Percentiles rank a stretch among this genome's conserved stretches.
phyloP scores from a whole-genome alignment of 2,797 vertebrate species.

The Argyrosomus regius region DNA sequence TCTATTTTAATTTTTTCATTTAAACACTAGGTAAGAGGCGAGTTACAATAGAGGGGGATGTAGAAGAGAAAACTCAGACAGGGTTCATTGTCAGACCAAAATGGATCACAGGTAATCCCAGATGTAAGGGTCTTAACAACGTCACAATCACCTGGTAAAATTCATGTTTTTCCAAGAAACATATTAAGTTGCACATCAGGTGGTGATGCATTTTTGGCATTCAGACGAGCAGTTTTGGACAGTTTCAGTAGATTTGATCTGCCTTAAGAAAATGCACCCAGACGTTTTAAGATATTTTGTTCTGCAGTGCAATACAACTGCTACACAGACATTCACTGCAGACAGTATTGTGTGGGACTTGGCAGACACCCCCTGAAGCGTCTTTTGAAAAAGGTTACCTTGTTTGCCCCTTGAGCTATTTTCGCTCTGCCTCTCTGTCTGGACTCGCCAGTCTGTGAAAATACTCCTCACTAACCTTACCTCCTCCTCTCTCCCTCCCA shows the following conservation, averaged over 20 bases:
- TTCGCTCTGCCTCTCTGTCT: conserved; percentile 80
- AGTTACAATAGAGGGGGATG: neutral
- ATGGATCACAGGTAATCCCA: conserved; percentile 18
- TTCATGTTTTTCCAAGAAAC: conserved; percentile 21
- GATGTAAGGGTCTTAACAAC: conserved; percentile 6
- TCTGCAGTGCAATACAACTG: conserved; percentile 69
- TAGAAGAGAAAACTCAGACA: neutral
- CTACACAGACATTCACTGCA: conserved; percentile 78
- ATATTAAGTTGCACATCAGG: conserved; percentile 41
- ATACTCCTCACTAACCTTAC: conserved; percentile 78
- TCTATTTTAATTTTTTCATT: neutral
- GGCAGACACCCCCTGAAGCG: conserved; percentile 84
- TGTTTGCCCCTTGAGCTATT: conserved; percentile 85
- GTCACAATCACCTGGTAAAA: conserved; percentile 26
- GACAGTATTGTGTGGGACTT: conserved; percentile 85
- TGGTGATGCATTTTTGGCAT: conserved; percentile 48
- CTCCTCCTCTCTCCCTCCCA: conserved; percentile 62
- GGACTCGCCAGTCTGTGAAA: conserved; percentile 83
- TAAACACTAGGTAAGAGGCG: neutral
- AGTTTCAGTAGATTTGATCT: conserved; percentile 53
- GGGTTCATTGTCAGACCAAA: neutral
- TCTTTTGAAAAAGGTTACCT: conserved; percentile 85
- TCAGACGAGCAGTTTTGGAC: conserved; percentile 44
- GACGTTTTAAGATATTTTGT: conserved; percentile 73
- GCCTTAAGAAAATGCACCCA: conserved; percentile 57